Conservation (phyloP, 2,888 invertebrate species). For the Malachius bipustulatus region DNA sequence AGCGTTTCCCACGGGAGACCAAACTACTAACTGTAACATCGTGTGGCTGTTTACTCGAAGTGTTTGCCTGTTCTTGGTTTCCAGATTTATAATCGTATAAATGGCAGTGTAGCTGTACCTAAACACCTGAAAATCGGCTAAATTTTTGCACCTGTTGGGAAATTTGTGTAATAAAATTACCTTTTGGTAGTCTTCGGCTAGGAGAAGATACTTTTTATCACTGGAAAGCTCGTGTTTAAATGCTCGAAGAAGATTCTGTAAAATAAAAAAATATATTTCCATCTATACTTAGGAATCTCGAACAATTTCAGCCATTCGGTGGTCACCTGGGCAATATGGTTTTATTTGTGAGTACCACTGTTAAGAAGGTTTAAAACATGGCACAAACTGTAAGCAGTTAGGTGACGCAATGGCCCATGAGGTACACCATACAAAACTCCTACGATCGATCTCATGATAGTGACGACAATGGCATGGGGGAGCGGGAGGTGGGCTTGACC, state of each 20-base stretch:
- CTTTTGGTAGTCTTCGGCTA: constrained; percentile 52
- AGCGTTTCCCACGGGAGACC: constrained; percentile 63
- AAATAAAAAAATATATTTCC: too few relatives aligned
- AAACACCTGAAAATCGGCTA: constrained; percentile 47
- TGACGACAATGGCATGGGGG: too few relatives aligned
- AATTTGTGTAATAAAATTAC: constrained; percentile 33
- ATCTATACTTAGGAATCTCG: too few relatives aligned
- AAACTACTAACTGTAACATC: constrained; percentile 58
- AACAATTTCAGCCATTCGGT: too few relatives aligned
- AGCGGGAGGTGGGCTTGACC: too few relatives aligned
- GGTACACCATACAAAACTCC: too few relatives aligned
- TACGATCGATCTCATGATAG: too few relatives aligned
- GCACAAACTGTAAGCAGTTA: too few relatives aligned
- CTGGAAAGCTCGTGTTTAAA: constrained; percentile 50
- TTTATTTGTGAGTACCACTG: too few relatives aligned
- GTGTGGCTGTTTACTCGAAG: constrained; percentile 31
- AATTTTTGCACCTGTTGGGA: constrained; percentile 3
- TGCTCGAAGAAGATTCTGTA: constrained; percentile 24
- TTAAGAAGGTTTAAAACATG: too few relatives aligned
- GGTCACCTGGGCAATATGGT: too few relatives aligned
- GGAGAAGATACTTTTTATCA: constrained; percentile 50
- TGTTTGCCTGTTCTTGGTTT: constrained; percentile 38
- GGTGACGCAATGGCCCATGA: too few relatives aligned
- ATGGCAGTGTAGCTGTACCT: constrained; percentile 67
- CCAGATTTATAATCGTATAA: constrained; percentile 56